Base-by-base conservation (phyloP, 2,113 vertebrate genomes). In the Paraplagusia blochii region DNA sequence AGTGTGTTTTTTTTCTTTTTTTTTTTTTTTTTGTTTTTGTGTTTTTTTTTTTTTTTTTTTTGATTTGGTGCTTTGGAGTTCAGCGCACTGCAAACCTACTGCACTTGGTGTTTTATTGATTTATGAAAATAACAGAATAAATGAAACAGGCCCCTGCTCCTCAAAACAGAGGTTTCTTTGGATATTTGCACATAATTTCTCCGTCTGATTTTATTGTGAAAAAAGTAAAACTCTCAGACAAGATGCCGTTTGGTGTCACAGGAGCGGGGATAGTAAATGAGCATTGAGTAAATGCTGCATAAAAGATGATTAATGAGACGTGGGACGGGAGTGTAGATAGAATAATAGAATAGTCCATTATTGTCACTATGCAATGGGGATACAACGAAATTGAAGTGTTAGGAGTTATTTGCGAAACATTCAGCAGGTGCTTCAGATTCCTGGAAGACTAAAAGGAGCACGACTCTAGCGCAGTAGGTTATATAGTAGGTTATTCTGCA, bases 221-320 rank as follows among this genome's bases (percentile, higher is more conserved):
- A 75, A 66, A 66, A 76, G 53, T 34, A 39, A 11, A 51, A 51
- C 39, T 62, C 46, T 12, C 17, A 42, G 69, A 77, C 53, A 63
- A 72, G 80, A 74, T 22, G 42, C 53, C 40, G 66, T 77, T 69
- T 50, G 60, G 39, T 69, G 49, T 36, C 18, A n/a, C 33, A n/a
- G 10, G 14, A 22, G 33, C 35, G 44, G 13, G 38, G 16, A 44
- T 9, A 22, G 40, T 46, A 48, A 17, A 70, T 58, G 53, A 66
- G 58, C 54, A 53, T 60, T 14, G 62, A 63, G 65, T 75, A 85
- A 83, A 85, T 83, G 75, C 82, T 82, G 79, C 72, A 82, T 85
- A 85, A 88, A 88, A 72, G 72, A 68, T 80, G 84, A 88, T 87
- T 86, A 82, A 87, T 85, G 84, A 80, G 82, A 72, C 63, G 58